Percentiles rank a stretch among this genome's conserved stretches.
Conservation (phyloP, 1,140 invertebrate genomes). For the Drosophila kurseongensis region DNA sequence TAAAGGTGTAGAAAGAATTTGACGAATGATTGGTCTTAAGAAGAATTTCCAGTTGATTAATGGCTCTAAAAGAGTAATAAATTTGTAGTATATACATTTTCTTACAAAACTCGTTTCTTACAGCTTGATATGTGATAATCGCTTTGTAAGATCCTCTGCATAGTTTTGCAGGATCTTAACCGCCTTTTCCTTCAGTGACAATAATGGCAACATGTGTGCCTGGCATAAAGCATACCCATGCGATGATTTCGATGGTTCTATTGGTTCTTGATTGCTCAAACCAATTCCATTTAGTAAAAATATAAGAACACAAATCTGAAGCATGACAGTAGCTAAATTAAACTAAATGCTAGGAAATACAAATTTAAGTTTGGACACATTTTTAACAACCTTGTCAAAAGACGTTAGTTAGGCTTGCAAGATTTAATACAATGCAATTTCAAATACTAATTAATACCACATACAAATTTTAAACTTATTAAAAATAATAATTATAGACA, state of each 20-base stretch:
- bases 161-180: not conserved
- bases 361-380: not conserved
- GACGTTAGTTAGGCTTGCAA: not conserved
- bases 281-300: not conserved
- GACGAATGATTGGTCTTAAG: not conserved
- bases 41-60: not conserved
- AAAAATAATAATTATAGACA: no score
- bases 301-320: not conserved
- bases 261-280: not conserved
- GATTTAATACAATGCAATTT: not conserved
- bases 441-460: no score
- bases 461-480: no score
- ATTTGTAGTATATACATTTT: not conserved
- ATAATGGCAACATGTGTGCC: conserved; percentile 17
- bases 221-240: conserved; percentile 17
- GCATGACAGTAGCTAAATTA: not conserved
- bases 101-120: not conserved
- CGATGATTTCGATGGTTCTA: not conserved
- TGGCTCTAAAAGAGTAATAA: conserved; percentile 5
- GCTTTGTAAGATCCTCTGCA: not conserved
- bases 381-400: not conserved
- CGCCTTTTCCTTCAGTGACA: conserved; percentile 6
- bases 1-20: not conserved
- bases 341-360: not conserved
- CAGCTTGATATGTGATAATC: conserved; percentile 4